Base-by-base conservation (phyloP, 2,113 vertebrate genomes). In the Lampris megalopsis region DNA sequence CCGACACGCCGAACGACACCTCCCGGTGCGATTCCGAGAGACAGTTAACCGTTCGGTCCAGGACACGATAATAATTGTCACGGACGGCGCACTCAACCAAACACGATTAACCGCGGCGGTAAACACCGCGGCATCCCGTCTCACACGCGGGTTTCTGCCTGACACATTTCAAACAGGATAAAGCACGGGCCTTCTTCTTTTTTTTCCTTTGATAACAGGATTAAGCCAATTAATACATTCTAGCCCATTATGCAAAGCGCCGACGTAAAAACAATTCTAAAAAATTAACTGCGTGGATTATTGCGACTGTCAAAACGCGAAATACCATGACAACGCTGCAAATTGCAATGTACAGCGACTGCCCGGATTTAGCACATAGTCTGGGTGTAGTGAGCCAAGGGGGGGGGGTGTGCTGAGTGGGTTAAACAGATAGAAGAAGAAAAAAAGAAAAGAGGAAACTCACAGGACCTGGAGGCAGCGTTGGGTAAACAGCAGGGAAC, bases 41-140 rank as follows among this genome's bases (percentile, higher is more conserved):
- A 54, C 43, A 3, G 73, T 54, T 42, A 49, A 54, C 50, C 52
- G 59, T 80, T 81, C 79, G 81, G 41, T 68, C 71, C 63, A 62
- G 59, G 52, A 73, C 38, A 68, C 73, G 74, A 81, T 76, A 64
- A 64, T 63, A 82, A 60, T 77, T 83, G 77, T 73, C 68, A 79
- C 9, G 9, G 50, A 57, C 64, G 43, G 38, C 52, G 48, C 61
- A 68, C 54, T 77, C 47, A 58, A 81, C 62, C 57, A 79, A 66
- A 63, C 71, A 56, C 71, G 49, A 71, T 75, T 68, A 71, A 80
- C 42, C 13, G 56, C 24, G 38, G 48, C 42, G 74, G 65, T 69
- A 63, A 60, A 35, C 64, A 48, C 5, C 64, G 35, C 9, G 45
- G 71, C 68, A 76, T 59, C 54, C 73, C n/a, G 73, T 66, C 62